Evolutionary conservation across 2,888 invertebrate genomes (phyloP).

Genomic region (Euclidia mi): DNA sequence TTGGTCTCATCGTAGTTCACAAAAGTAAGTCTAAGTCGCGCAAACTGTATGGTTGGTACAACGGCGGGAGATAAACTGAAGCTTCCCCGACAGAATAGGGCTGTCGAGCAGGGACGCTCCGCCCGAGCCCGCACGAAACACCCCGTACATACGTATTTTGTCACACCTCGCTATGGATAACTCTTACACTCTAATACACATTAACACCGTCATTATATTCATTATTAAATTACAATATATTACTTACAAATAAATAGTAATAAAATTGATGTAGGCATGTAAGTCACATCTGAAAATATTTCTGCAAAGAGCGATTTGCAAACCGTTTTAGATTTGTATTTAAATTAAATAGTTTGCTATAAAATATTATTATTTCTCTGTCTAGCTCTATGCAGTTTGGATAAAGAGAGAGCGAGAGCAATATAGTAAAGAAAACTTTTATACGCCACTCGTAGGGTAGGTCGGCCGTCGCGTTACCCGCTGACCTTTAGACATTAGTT

Average conservation of each 20-base stretch:
- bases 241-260: no score
- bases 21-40: constrained; percentile 16
- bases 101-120: constrained; percentile 52
- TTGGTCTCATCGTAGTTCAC: constrained; percentile 48
- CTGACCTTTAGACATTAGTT: neutral
- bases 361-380: neutral
- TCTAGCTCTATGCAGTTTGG: neutral
- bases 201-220: no score
- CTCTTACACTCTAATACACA: no score
- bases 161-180: no score
- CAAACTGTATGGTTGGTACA: constrained; percentile 49
- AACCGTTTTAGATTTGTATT: no score
- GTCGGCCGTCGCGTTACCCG: no score
- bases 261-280: no score
- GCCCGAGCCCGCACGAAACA: constrained; percentile 26
- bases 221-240: no score
- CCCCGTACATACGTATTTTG: neutral
- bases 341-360: neutral
- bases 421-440: constrained; percentile 3
- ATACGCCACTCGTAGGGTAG: constrained; percentile 6
- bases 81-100: constrained; percentile 31
- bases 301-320: no score
- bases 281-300: no score
- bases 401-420: constrained; percentile 11
- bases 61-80: constrained; percentile 55